These are phyloP conservation scores for Micrasema minimum DNA, from an alignment of 1,140 invertebrate species.

Conservation along the genomic window DNA sequence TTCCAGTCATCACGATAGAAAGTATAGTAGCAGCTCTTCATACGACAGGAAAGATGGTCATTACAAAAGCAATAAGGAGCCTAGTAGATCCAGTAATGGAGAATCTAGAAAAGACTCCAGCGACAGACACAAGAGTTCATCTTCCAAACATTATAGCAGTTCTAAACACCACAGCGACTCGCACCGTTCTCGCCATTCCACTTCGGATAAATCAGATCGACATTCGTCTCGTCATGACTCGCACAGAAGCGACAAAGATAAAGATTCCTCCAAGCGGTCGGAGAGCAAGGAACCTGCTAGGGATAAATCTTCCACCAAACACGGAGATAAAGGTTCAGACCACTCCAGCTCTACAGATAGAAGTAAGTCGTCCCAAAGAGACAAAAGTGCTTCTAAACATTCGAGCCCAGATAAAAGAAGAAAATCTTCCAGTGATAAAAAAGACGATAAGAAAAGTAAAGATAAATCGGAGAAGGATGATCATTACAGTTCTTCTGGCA, in stretches of 20 bases:
- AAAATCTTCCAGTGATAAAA: conserved; percentile 54
- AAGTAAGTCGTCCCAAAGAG: conserved; percentile 44
- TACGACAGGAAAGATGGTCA: conserved; percentile 51
- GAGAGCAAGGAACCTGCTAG: conserved; percentile 50
- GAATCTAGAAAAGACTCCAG: conserved; percentile 58
- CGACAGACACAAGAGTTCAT: conserved; percentile 58
- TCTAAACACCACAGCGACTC: conserved; percentile 42
- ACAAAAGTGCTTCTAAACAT: conserved; percentile 35
- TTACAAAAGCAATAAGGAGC: conserved; percentile 63
- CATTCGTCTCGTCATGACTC: conserved; percentile 34
- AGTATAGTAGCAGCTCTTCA: conserved; percentile 61
- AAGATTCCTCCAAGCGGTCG: conserved; percentile 43
- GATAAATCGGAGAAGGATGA: conserved; percentile 65
- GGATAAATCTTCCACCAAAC: no score
- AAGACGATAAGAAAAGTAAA: conserved; percentile 63
- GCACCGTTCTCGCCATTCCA: conserved; percentile 50
- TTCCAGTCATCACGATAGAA: conserved; percentile 57
- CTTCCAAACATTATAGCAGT: conserved; percentile 45
- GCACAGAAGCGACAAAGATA: conserved; percentile 42
- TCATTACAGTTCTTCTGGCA: conserved; percentile 67
- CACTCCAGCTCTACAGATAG: conserved; percentile 21
- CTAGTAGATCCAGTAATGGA: conserved; percentile 49
- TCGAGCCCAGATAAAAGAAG: conserved; percentile 32
- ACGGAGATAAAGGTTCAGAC: conserved; percentile 53
- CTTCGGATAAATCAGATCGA: conserved; percentile 31